These are phyloP conservation scores for Epizoanthus fatuus DNA, from an alignment of 92 coral and sea anemone species.

Conservation along the genomic window DNA sequence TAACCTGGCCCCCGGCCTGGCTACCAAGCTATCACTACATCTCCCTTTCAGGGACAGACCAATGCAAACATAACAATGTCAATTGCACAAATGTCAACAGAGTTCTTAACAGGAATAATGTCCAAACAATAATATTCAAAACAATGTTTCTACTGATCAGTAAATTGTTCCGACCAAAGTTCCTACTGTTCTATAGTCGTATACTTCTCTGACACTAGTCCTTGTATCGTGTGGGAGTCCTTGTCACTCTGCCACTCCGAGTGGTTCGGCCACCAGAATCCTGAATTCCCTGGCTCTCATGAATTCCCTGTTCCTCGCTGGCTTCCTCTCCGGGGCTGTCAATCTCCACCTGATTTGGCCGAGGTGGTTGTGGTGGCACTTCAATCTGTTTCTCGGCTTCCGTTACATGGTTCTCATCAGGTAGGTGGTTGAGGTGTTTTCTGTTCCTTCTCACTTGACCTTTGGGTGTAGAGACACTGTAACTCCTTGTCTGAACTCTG, in stretches of 20 bases:
- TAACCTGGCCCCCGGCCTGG: no score
- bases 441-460: conserved; percentile 38
- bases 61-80: conserved; percentile 18
- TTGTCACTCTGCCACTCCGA: conserved; percentile 53
- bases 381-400: conserved; percentile 34
- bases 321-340: conserved; percentile 35
- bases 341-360: conserved; percentile 33
- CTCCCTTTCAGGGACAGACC: conserved; percentile 33
- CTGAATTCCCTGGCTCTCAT: conserved; percentile 31
- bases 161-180: conserved; percentile 29
- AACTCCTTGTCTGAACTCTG: conserved; percentile 24
- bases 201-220: conserved; percentile 35
- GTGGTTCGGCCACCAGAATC: conserved; percentile 37
- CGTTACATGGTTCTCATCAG: conserved; percentile 35
- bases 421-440: conserved; percentile 41
- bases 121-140: conserved; percentile 27
- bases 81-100: conserved; percentile 27
- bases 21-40: no score
- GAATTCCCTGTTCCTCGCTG: conserved; percentile 30
- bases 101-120: conserved; percentile 31
- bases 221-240: conserved; percentile 44
- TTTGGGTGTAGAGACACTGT: conserved; percentile 27
- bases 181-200: conserved; percentile 27
- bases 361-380: conserved; percentile 35
- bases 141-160: conserved; percentile 27